Evolutionary conservation across 2,113 vertebrate genomes (phyloP), one percentile per base, ranked within the genome.

Genomic region (Chinchilla lanigera): DNA sequence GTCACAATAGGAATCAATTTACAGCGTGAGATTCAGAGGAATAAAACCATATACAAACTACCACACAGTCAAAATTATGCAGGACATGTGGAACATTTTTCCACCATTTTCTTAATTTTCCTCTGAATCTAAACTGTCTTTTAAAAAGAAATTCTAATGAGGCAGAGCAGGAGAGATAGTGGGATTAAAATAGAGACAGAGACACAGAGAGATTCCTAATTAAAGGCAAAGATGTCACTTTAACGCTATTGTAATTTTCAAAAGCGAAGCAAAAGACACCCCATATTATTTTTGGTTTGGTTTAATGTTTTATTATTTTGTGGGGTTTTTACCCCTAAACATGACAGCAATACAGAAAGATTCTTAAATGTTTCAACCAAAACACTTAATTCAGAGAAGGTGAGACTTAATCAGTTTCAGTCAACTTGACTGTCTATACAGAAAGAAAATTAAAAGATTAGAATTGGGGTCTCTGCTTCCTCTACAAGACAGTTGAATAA

Each of bases 371-470:
- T 82, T 89, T 38, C 30, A 54, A 28, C 47, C 14, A 69, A 81
- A 78, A 90, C 17, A 92, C 35, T 89, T 89, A 50, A 47, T 86
- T 90, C 58, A 96, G 78, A 80, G 14, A 89, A 28, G 71, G 20
- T 63, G 2, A 44, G 35, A 82, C 88, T 86, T 69, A 58, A 20
- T 96, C 30, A 58, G 52, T 30, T 73, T 73, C 81, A 89, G 24
- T 77, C 44, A 65, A 78, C 44, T 90, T 89, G 38, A 81, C 69
- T 94, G 38, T 96, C 86, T 97, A 50, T 6, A 65, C 10, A 80
- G 26, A 26, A 95, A 80, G 78, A 94, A 96, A 90, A 67, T 50
- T 33, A 94, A 19, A 41, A 75, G 47, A 44, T 93, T 91, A 89
- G 75, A 95, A 92, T 65, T 56, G 35, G 60, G 41, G 82, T 67